Evolutionary conservation across 2,797 vertebrate genomes (phyloP).

Genomic region (Muscicapa comitata): DNA sequence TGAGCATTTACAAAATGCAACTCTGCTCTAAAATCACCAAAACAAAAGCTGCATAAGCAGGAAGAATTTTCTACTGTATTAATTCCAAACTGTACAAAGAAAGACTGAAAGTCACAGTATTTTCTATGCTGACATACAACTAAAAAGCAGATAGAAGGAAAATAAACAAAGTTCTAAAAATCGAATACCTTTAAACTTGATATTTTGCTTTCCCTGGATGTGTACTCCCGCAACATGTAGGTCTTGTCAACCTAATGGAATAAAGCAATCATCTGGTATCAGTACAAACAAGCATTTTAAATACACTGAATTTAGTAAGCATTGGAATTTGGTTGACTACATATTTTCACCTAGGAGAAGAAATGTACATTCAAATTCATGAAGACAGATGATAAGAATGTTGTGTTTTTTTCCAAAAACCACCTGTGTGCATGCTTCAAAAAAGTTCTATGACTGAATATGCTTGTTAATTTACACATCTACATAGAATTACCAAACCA

Average conservation of each 20-base stretch:
- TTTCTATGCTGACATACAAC: not conserved
- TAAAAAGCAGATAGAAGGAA: not conserved
- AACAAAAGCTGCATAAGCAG: not conserved
- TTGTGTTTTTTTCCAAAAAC: not conserved
- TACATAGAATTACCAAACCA: not conserved
- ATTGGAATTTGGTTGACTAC: not conserved
- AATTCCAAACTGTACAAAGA: not conserved
- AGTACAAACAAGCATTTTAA: not conserved
- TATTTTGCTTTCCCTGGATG: slow-evolving; percentile 90
- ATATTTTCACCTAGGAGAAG: not conserved
- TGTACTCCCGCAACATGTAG: slow-evolving; percentile 93
- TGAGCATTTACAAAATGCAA: not conserved
- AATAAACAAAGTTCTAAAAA: not conserved
- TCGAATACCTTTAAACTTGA: slow-evolving; percentile 85
- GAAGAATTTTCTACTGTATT: not conserved
- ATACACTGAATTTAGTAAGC: not conserved
- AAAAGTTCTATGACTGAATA: not conserved
- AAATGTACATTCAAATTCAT: not conserved
- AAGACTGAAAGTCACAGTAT: not conserved
- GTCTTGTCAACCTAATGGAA: slow-evolving; percentile 82
- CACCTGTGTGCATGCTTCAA: not conserved
- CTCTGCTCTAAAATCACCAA: not conserved
- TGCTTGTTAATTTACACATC: not conserved
- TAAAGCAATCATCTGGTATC: not conserved
- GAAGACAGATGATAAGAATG: not conserved